These are phyloP conservation scores for Mus pahari DNA, from an alignment of 2,113 vertebrate genomes.

Conservation along the genomic window DNA sequence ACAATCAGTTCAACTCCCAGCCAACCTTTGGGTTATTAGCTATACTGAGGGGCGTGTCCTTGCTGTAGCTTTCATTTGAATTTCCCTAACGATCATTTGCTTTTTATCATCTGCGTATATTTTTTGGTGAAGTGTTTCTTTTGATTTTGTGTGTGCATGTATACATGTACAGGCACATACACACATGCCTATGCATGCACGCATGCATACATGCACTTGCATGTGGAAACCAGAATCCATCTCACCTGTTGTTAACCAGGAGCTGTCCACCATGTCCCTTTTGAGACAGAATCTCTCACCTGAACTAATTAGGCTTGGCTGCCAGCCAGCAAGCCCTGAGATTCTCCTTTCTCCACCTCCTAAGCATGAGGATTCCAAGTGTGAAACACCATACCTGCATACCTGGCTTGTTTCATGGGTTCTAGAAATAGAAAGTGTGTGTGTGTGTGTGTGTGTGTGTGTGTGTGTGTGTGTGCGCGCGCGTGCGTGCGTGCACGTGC, in stretches of 20 bases:
- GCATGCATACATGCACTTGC: background rate
- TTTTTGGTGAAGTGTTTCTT: background rate
- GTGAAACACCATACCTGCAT: background rate
- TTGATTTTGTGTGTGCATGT: background rate
- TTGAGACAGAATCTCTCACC: background rate
- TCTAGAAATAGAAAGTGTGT: background rate
- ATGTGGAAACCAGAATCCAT: background rate
- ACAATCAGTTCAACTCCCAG: background rate
- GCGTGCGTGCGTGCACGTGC: background rate
- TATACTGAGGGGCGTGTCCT: background rate
- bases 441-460: background rate
- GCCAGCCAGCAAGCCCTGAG: background rate
- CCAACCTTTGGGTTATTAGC: background rate
- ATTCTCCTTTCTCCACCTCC: background rate
- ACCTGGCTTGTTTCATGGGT: background rate
- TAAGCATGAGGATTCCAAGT: background rate
- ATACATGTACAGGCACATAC: too few relatives aligned
- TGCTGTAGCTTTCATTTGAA: background rate
- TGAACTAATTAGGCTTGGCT: background rate
- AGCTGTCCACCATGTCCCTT: background rate
- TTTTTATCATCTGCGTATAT: background rate
- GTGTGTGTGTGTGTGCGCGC: background rate
- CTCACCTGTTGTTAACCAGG: too few relatives aligned
- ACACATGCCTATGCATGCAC: background rate
- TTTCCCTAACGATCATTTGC: background rate